Percentiles rank a stretch among this genome's conserved stretches.
Evolutionary conservation across 2,113 vertebrate species (phyloP).

Genomic region (Epinephelus fuscoguttatus): DNA sequence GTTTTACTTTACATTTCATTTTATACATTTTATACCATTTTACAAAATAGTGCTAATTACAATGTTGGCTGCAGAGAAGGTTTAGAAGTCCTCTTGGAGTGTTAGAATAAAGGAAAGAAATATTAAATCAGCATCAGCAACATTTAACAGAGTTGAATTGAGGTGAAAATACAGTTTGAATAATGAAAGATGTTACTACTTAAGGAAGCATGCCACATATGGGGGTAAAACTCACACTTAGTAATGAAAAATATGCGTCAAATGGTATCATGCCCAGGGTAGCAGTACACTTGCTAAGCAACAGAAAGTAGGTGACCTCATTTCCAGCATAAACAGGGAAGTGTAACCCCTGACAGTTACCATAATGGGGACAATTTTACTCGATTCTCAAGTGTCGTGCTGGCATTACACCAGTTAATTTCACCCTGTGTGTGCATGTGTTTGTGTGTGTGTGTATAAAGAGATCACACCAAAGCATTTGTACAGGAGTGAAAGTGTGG

Average conservation of each 20-base stretch:
- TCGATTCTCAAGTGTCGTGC: conserved; percentile 44
- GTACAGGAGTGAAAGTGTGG: neutral
- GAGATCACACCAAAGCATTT: neutral
- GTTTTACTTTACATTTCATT: neutral
- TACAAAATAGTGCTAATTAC: neutral
- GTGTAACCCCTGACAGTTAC: conserved; percentile 67
- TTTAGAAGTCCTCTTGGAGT: neutral
- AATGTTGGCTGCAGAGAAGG: neutral
- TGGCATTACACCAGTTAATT: conserved; percentile 23
- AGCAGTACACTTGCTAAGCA: conserved; percentile 48
- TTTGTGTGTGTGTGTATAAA: neutral
- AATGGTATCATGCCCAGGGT: conserved; percentile 25
- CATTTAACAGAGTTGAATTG: neutral
- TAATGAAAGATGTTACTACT: neutral
- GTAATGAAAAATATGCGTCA: conserved; percentile 22
- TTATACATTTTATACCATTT: no score
- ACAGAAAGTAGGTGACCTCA: conserved; percentile 83
- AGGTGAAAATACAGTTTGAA: conserved; percentile 11
- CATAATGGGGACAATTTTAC: conserved; percentile 56
- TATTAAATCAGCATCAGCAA: neutral
- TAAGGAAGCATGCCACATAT: neutral
- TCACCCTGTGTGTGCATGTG: neutral
- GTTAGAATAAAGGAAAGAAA: neutral
- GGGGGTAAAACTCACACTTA: conserved; percentile 10
- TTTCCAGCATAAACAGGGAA: conserved; percentile 73